A percentile compares a stretch with the other conserved stretches of the same genome.
Evolutionary conservation across 2,888 invertebrate genomes (phyloP).

Genomic region (Drosophila atripex): DNA sequence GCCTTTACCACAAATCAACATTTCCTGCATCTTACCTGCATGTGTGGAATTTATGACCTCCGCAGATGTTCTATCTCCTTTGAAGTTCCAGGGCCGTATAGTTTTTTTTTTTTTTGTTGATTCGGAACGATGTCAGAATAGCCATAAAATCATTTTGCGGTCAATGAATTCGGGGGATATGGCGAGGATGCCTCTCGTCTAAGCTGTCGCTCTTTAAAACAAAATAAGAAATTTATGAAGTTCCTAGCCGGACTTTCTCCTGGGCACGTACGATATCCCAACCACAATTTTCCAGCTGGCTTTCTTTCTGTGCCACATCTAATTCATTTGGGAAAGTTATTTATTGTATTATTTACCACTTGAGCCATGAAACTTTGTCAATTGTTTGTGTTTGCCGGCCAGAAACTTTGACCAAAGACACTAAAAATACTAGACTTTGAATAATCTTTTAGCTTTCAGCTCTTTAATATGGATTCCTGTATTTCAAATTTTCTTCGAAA

Average conservation of each 20-base stretch:
- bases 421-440: conserved; percentile 14
- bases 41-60: conserved; percentile 28
- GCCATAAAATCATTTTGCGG: conserved; percentile 46
- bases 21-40: conserved; percentile 7
- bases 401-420: conserved; percentile 20
- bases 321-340: conserved; percentile 53
- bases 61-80: background rate
- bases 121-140: conserved; percentile 5
- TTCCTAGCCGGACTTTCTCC: conserved; percentile 21
- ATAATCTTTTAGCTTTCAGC: conserved; percentile 26
- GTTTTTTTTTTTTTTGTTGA: background rate
- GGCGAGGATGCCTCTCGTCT: background rate
- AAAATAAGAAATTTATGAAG: conserved; percentile 42
- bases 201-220: conserved; percentile 41
- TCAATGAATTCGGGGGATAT: conserved; percentile 37
- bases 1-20: conserved; percentile 37
- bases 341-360: conserved; percentile 53
- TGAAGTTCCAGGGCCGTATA: background rate
- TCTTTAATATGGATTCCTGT: conserved; percentile 23
- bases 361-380: conserved; percentile 48
- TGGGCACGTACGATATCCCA: conserved; percentile 34
- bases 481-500: background rate
- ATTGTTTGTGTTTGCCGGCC: conserved; percentile 43
- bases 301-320: conserved; percentile 32
- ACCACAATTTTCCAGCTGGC: conserved; percentile 38